Evolutionary conservation across 30 jellyfish, hydroid and myxozoan genomes (phyloP), one percentile per base, ranked within the genome.

Genomic region (Aurelia sp.): DNA sequence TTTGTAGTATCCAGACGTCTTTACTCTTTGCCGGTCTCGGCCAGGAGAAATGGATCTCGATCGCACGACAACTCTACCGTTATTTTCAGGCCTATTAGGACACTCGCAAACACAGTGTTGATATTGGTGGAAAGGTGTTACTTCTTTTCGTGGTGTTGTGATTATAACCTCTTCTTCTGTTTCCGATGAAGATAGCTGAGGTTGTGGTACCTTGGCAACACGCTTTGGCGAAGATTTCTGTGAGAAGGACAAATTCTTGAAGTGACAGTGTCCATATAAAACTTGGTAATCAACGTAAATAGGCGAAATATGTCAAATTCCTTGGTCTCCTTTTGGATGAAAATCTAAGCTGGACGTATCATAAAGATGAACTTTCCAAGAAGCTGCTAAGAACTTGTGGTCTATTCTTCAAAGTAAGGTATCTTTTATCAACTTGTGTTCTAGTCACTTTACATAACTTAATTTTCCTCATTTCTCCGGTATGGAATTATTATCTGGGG

Each of bases 81-180:
- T 83, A 55, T 59, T 80, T 19, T 77, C 97, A 12, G 84, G 87
- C 31, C 91, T 44, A 11, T 37, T 52, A 1, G 90, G 92, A 59
- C 97, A 91, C 22, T 91, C 97, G 47, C 97, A 91, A 40, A 91
- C 78, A 73, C 97, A 84, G 66, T 91, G 84, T 55, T 81, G 66
- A 8, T 12, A 47, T 16, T 78, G 79, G 19, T 35, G 20, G 48
- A 66, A 15, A 22, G 41, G 22, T 3, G 66, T 20, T 60, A 23
- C 30, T 61, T 47, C 87, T n/a, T 21, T 50, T 52, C 84, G 73
- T 8, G 93, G 93, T 7, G 87, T 73, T 21, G 81, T 84, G 27
- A 84, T 84, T 0, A 84, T 47, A 17, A 74, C 47, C 33, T 84
- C 93, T 62, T 84, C 93, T 23, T 84, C 93, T 3, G 93, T 84